Conservation (phyloP, 2,797 vertebrate genomes). For the Etheostoma perlongum region DNA sequence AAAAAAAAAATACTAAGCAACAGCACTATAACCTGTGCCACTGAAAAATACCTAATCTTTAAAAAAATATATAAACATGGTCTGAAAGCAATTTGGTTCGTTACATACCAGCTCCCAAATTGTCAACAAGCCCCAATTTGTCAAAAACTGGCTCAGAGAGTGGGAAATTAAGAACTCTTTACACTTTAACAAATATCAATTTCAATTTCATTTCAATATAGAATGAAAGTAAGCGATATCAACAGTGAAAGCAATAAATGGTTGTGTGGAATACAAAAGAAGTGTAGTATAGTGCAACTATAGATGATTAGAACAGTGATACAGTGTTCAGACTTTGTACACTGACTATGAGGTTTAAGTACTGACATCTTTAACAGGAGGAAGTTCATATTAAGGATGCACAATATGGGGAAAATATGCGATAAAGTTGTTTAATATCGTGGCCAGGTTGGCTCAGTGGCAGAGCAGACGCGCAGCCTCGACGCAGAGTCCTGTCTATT, state of each 20-base stretch:
- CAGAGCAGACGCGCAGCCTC: no score
- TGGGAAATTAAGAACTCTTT: constrained; percentile 61
- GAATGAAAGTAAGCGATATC: constrained; percentile 26
- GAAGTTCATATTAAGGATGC: no score
- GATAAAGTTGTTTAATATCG: no score
- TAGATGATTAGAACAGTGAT: constrained; percentile 1
- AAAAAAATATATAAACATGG: constrained; percentile 10
- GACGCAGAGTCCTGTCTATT: no score
- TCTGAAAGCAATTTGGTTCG: constrained; percentile 41
- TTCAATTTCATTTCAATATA: constrained; percentile 39
- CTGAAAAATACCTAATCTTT: constrained; percentile 35
- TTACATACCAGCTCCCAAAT: constrained; percentile 30
- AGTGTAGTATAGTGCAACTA: background rate
- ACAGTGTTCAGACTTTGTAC: background rate
- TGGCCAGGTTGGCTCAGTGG: no score
- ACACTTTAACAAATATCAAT: constrained; percentile 24
- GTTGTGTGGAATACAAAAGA: constrained; percentile 22
- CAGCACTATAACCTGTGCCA: constrained; percentile 1
- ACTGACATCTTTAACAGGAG: background rate
- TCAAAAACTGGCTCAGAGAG: constrained; percentile 56
- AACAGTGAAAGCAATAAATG: constrained; percentile 18
- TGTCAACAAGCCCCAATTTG: constrained; percentile 44
- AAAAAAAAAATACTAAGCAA: background rate
- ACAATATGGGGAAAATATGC: no score
- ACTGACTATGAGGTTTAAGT: background rate